Evolutionary conservation across 2,888 invertebrate genomes (phyloP).

Genomic region (Eumacrocentrus americanus): DNA sequence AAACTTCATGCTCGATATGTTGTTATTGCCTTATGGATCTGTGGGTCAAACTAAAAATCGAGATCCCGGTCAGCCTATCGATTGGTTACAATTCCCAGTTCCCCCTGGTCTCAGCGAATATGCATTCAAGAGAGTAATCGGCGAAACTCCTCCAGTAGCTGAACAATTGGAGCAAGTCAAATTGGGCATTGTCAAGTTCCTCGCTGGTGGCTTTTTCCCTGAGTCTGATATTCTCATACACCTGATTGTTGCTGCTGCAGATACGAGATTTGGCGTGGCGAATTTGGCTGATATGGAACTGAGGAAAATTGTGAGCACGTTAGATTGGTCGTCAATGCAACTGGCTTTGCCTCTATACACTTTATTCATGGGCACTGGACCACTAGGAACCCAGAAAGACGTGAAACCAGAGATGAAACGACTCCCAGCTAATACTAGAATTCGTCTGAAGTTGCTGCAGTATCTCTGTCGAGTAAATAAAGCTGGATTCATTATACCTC

Average conservation of each 20-base stretch:
- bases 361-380: slow-evolving; percentile 77
- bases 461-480: slow-evolving; percentile 78
- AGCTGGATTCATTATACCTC: slow-evolving; percentile 75
- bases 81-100: slow-evolving; percentile 62
- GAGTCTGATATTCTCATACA: slow-evolving; percentile 77
- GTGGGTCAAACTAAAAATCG: slow-evolving; percentile 60
- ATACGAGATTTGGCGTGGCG: slow-evolving; percentile 87
- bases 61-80: slow-evolving; percentile 57
- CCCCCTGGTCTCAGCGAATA: slow-evolving; percentile 80
- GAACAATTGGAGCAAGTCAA: slow-evolving; percentile 83
- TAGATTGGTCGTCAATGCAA: slow-evolving; percentile 78
- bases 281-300: slow-evolving; percentile 86
- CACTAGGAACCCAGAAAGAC: slow-evolving; percentile 62
- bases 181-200: slow-evolving; percentile 80
- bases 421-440: slow-evolving; percentile 80
- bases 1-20: slow-evolving; percentile 79
- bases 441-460: slow-evolving; percentile 83
- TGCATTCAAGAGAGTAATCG: slow-evolving; percentile 77
- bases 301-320: slow-evolving; percentile 76
- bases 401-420: slow-evolving; percentile 72
- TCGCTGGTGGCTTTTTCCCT: slow-evolving; percentile 78
- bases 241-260: slow-evolving; percentile 84
- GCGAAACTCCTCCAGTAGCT: slow-evolving; percentile 73
- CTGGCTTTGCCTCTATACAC: slow-evolving; percentile 79
- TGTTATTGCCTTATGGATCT: slow-evolving; percentile 83